Evolutionary conservation across 2,888 invertebrate species (phyloP), one percentile per base, ranked within the genome.

Genomic region (Lomographa bimaculata): DNA sequence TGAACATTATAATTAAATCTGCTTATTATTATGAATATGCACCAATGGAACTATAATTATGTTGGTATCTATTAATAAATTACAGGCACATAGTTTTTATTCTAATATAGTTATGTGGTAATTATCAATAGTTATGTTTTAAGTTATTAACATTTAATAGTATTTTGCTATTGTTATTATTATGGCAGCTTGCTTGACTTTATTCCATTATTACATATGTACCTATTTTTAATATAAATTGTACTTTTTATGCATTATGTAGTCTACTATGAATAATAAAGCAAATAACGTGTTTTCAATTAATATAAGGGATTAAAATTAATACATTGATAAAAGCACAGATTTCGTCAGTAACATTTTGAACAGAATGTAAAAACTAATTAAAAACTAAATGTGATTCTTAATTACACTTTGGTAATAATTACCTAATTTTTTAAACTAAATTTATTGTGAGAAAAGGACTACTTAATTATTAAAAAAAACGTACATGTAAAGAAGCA

Each of bases 371-470:
- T 28, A 26, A 42, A n/a, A 36, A 38, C 38, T 46, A 43, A 47
- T 40, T 55, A n/a, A 48, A 54, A 61, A 69, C 80, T 84, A 79
- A 68, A 71, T 71, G 71, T 78, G 77, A 79, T 77, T 66, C 84
- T 76, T 83, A 86, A 79, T 79, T 85, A 87, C 81, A 85, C 87
- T 87, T 87, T 87, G 87, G 87, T 87, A 84, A 84, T 85, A 80
- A 77, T 79, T 73, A 86, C 73, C 85, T 86, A 85, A 53, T 62
- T 74, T 69, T 73, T 70, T 71, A 67, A 71, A 65, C 64, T 79
- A 80, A 68, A 71, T 55, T 54, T 68, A 66, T 60, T 61, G 58
- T 80, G 79, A 80, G 75, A 77, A 62, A 53, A 57, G 27, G 37
- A 48, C 43, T 50, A 46, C 27, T 32, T 34, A 42, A 7, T 26